These are phyloP conservation scores for Lymantria monacha DNA, from an alignment of 2,888 invertebrate genomes.

Conservation along the genomic window DNA sequence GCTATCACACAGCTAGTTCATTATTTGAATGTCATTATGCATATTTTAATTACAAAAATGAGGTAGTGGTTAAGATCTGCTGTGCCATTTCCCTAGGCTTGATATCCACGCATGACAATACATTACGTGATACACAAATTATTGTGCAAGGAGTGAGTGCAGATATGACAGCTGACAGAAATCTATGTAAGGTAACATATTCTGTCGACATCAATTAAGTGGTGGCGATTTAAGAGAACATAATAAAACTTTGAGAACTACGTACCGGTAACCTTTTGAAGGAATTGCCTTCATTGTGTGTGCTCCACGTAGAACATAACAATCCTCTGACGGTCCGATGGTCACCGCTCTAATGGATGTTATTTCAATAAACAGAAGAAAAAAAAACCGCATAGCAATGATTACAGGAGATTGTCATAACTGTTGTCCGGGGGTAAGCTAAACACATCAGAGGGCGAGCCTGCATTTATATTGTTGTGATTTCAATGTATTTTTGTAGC, in stretches of 20 bases:
- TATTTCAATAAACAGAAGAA: conserved; percentile 62
- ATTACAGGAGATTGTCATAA: conserved; percentile 40
- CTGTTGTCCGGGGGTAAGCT: conserved; percentile 31
- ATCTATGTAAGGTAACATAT: no score
- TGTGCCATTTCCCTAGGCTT: no score
- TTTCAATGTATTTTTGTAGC: conserved; percentile 33
- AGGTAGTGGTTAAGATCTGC: no score
- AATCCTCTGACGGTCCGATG: conserved; percentile 29
- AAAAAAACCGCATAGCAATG: conserved; percentile 32
- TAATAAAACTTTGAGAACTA: conserved; percentile 34
- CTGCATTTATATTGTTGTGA: conserved; percentile 32
- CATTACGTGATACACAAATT: no score
- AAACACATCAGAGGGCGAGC: conserved; percentile 26
- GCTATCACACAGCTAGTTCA: no score
- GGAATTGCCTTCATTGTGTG: conserved; percentile 50
- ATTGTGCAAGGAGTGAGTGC: no score
- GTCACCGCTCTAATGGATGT: conserved; percentile 57
- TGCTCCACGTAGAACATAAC: conserved; percentile 42
- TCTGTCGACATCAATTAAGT: no score
- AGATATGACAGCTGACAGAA: no score
- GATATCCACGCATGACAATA: no score
- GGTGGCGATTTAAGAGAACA: neutral
- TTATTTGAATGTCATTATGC: no score
- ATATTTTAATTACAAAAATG: no score
- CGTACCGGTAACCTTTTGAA: conserved; percentile 41